Base-by-base conservation (phyloP, 2,888 invertebrate species). In the Embidobia sp. region DNA sequence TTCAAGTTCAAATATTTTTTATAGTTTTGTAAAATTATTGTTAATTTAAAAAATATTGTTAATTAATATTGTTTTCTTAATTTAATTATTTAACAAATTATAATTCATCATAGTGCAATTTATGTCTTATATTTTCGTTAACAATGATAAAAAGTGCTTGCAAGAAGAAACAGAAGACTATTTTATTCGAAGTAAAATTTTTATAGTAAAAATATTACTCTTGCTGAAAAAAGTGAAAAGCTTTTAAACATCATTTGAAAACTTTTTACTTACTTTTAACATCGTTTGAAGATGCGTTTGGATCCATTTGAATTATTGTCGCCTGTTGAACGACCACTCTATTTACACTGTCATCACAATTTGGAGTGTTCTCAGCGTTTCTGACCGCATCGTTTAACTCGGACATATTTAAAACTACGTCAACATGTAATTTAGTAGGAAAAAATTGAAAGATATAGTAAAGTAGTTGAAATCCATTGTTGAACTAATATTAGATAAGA, bases 241-340 rank as follows among this genome's bases (percentile, higher is more conserved):
- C 1, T 7, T 18, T 19, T 29, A 7, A 7, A 10, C 10, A 10
- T 2, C 8, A 16, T n/a, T 18, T 31, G n/a, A 19, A 37, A 53
- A 19, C 31, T 8, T 16, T 18, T 44, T 6, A 57, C 59, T 59
- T 33, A 48, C 61, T 26, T 18, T 61, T 48, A 15, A 16, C 11
- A 15, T 63, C 26, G 15, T 42, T 63, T 7, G 49, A 1, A 15
- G 10, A 8, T 22, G 49, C 26, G 15, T 42, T 63, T 7, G 49
- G 1, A 15, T 64, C 64, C 64, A 64, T 64, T 53, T 64, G 51
- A 37, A 64, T 64, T 33, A 64, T 44, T 6, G 64, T 64, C 10
- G 53, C 37, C 15, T 59, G 44, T 11, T 79, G 66, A 1, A 84
- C 57, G 3, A 79, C 61, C 13, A 81, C 78, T 8, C 64, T 69